These are phyloP conservation scores for Arrhopalites spinosus DNA, from an alignment of 2,888 invertebrate species.

Conservation along the genomic window DNA sequence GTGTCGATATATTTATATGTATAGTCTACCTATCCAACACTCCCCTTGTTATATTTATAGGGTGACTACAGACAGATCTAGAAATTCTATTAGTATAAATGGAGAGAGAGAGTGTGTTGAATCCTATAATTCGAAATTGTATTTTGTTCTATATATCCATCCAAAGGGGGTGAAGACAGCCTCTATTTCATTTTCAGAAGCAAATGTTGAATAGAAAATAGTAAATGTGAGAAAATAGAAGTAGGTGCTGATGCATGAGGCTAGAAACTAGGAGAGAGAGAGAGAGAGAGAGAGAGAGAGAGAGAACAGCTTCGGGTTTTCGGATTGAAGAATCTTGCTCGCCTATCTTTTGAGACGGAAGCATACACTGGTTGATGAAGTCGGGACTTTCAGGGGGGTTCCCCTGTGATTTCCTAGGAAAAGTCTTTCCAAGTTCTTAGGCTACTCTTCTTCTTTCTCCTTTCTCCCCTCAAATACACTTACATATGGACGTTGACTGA, in stretches of 20 bases:
- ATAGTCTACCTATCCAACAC: too few relatives aligned
- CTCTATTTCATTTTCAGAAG: not conserved
- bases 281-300: constrained; percentile 11
- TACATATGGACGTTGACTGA: constrained; percentile 34
- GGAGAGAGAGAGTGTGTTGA: not conserved
- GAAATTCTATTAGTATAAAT: too few relatives aligned
- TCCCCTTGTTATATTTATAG: too few relatives aligned
- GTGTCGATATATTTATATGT: too few relatives aligned
- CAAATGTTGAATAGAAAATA: constrained; percentile 11
- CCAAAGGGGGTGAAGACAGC: not conserved
- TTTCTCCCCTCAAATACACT: not conserved
- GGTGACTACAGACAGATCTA: too few relatives aligned
- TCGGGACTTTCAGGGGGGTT: constrained; percentile 39
- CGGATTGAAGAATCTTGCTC: constrained; percentile 29
- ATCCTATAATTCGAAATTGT: constrained; percentile 16
- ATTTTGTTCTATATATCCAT: not conserved
- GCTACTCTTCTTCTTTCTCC: not conserved
- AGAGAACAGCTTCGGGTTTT: constrained; percentile 1
- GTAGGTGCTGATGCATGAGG: constrained; percentile 13
- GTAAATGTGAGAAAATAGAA: constrained; percentile 11
- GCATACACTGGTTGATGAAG: constrained; percentile 41
- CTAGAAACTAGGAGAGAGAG: not conserved
- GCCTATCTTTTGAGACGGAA: constrained; percentile 36
- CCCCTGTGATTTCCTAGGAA: constrained; percentile 27
- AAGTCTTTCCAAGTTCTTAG: constrained; percentile 22